Conservation (phyloP, 2,797 vertebrate genomes). For the Naso thynnoides region DNA sequence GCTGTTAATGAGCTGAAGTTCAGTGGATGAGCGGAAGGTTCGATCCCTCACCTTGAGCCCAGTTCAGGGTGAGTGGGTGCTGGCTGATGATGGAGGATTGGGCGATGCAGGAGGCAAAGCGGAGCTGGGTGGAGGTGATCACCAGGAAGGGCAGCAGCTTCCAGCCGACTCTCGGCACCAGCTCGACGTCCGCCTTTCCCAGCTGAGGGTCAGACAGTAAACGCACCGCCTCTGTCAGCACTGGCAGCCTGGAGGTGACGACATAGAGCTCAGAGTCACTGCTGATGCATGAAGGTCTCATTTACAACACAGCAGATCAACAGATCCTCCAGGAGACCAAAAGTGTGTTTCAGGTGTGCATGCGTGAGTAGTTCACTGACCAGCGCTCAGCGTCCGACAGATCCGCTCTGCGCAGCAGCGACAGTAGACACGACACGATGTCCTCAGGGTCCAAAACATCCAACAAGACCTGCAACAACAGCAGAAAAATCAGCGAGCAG, state of each 20-base stretch:
- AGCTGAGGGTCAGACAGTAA: slow-evolving; percentile 83
- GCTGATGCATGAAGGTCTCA: too few species aligned
- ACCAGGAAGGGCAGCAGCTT: slow-evolving; percentile 90
- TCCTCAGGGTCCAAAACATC: slow-evolving; percentile 83
- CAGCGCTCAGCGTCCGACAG: slow-evolving; percentile 80
- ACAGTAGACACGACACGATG: slow-evolving; percentile 82
- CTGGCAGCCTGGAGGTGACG: slow-evolving; percentile 82
- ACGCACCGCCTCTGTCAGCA: slow-evolving; percentile 80
- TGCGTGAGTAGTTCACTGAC: slow-evolving; percentile 77
- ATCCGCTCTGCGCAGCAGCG: slow-evolving; percentile 86
- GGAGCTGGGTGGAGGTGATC: slow-evolving; percentile 83
- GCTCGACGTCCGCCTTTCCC: slow-evolving; percentile 72
- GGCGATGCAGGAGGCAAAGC: slow-evolving; percentile 83
- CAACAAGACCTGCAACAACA: slow-evolving; percentile 78
- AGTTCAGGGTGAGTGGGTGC: slow-evolving; percentile 88
- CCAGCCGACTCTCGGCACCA: slow-evolving; percentile 79
- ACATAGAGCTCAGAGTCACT: slow-evolving; percentile 4
- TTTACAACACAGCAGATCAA: too few species aligned
- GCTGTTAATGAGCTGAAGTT: too few species aligned
- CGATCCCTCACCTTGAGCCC: slow-evolving; percentile 86
- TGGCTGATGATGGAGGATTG: slow-evolving; percentile 82
- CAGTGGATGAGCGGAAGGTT: too few species aligned
- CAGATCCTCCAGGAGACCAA: neutral
- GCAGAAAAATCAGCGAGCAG: neutral
- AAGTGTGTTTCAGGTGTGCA: too few species aligned